Conservation (phyloP, 1,140 invertebrate genomes). For the Goniozus legneri region DNA sequence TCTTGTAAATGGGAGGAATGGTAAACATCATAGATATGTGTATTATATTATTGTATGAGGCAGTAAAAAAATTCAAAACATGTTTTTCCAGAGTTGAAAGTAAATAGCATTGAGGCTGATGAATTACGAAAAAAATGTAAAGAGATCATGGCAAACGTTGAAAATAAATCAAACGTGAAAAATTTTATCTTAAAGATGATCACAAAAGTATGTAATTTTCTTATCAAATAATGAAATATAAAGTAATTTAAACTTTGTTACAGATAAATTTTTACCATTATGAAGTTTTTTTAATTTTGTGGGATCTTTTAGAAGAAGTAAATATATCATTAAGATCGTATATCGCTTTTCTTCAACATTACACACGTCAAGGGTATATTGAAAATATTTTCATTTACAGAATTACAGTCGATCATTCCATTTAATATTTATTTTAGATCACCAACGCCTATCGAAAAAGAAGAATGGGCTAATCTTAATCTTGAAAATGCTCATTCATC, state of each 20-base stretch:
- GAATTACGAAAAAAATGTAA: slow-evolving; percentile 34
- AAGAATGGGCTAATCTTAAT: slow-evolving; percentile 40
- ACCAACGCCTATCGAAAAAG: slow-evolving; percentile 37
- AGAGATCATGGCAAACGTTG: slow-evolving; percentile 24
- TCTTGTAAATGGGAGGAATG: slow-evolving; percentile 18
- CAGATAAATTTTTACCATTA: slow-evolving; percentile 51
- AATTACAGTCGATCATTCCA: slow-evolving; percentile 10
- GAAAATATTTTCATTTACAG: slow-evolving; percentile 8
- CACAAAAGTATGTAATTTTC: slow-evolving; percentile 21
- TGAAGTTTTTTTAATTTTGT: slow-evolving; percentile 46
- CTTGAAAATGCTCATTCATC: slow-evolving; percentile 25
- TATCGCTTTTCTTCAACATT: slow-evolving; percentile 39
- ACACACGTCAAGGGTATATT: slow-evolving; percentile 32
- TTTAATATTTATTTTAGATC: slow-evolving; percentile 25
- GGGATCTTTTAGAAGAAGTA: slow-evolving; percentile 35
- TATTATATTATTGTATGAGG: too few species aligned
- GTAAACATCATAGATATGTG: slow-evolving; percentile 13
- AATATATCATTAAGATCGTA: slow-evolving; percentile 27
- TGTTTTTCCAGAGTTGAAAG: slow-evolving; percentile 29
- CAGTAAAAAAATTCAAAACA: too few species aligned
- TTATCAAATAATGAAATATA: slow-evolving; percentile 3
- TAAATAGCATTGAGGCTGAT: slow-evolving; percentile 29
- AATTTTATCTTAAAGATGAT: slow-evolving; percentile 18
- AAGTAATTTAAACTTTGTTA: slow-evolving; percentile 13
- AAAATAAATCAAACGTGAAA: slow-evolving; percentile 32